Base-by-base conservation (phyloP, 2,113 vertebrate species). In the Dissostichus mawsoni region DNA sequence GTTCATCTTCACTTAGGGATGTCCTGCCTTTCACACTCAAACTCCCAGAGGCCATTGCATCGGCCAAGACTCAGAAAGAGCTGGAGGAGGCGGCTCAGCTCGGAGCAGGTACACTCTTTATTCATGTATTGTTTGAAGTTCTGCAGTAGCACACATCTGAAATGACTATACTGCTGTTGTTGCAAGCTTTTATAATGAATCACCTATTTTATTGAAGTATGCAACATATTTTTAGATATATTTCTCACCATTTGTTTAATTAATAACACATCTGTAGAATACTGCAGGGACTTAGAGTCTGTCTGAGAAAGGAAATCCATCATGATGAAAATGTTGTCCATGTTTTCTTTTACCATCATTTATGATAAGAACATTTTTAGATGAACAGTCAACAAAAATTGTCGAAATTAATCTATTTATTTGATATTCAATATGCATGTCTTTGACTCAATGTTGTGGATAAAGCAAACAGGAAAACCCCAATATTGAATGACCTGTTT, bases 21-120 rank as follows among this genome's bases (percentile, higher is more conserved):
- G 94, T 99, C 58, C 94, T 99, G 84, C 97, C 98, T 0, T 98
- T 97, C 88, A 96, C 96, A 65, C 94, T 99, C 92, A 97, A 96
- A 93, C 92, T 99, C 89, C 98, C 98, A 89, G 95, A 95, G 67
- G 96, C 96, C 84, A 96, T 98, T 87, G 93, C 95, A 74, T 90
- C 94, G 72, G 96, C 97, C 70, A 97, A 96, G 90, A 96, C 96
- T 13, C 96, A 97, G 89, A 93, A 95, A 80, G 96, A 97, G n/a
- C 96, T 98, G 74, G 96, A 98, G 94, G 96, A 96, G 87, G 90
- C 97, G 87, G 95, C 96, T 85, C 97, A 97, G 84, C 94, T 97
- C 52, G 98, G 97, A 91, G 90, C 96, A 89, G 96, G 97, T 99
- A 90, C n/a, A 2, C 87, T 94, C 23, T 16, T n/a, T 25, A 57